Evolutionary conservation across 2,797 vertebrate species (phyloP).

Genomic region (Acrossocheilus wenchowensis): DNA sequence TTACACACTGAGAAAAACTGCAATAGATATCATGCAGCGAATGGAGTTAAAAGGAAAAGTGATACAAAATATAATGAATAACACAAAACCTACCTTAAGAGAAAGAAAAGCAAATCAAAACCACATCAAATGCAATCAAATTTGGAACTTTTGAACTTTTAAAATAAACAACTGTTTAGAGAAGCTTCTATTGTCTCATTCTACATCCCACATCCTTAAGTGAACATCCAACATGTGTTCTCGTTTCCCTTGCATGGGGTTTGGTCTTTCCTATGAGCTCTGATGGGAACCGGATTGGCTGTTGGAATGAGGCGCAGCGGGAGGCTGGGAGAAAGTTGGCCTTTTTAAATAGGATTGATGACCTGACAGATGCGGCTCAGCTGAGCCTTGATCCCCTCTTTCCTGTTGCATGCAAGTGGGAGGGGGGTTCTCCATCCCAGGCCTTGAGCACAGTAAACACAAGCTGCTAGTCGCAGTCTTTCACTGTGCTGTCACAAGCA

Average conservation of each 20-base stretch:
- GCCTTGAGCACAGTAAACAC: conserved; percentile 55
- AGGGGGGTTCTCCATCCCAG: conserved; percentile 39
- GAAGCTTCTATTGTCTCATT: background rate
- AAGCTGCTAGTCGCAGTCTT: conserved; percentile 47
- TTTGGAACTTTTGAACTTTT: background rate
- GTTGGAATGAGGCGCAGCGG: conserved; percentile 68
- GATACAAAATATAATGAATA: conserved; percentile 24
- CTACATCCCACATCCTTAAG: background rate
- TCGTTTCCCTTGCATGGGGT: background rate
- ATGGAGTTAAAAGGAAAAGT: background rate
- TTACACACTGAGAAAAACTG: conserved; percentile 13
- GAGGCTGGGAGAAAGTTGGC: conserved; percentile 67
- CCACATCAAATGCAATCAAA: background rate
- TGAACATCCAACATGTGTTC: conserved; percentile 8
- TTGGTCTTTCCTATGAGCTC: background rate
- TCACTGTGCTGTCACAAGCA: conserved; percentile 53
- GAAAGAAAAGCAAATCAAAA: conserved; percentile 1
- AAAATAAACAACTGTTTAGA: background rate
- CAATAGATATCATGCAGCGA: conserved; percentile 24
- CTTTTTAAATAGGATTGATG: conserved; percentile 82
- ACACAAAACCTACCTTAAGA: background rate
- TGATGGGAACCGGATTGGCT: conserved; percentile 45
- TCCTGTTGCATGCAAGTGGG: conserved; percentile 39
- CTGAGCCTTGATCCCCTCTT: conserved; percentile 49
- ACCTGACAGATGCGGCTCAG: conserved; percentile 67